A percentile compares a stretch with the other conserved stretches of the same genome.
phyloP scores from a whole-genome alignment of 2,113 vertebrate genomes.

The Rutilus rutilus region DNA sequence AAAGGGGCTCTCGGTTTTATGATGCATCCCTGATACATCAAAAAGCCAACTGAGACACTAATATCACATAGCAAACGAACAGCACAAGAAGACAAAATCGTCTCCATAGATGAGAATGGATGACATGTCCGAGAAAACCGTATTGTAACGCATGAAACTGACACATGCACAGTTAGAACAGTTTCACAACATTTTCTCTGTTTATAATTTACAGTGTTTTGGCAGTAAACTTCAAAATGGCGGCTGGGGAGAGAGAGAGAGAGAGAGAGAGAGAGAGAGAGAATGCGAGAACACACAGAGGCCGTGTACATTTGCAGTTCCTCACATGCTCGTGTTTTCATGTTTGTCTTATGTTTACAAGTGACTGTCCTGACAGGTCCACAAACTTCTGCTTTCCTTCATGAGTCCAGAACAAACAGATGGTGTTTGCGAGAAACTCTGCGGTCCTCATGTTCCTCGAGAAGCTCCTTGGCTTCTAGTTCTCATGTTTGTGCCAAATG shows the following conservation, averaged over 20 bases:
- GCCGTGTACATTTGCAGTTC: slow-evolving; percentile 21
- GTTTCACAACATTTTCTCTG: slow-evolving; percentile 39
- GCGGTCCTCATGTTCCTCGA: slow-evolving; percentile 25
- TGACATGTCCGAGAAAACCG: slow-evolving; percentile 6
- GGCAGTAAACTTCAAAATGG: slow-evolving; percentile 53
- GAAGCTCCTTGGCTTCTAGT: slow-evolving; percentile 24
- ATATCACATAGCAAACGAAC: slow-evolving; percentile 33
- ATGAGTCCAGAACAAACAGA: slow-evolving; percentile 15
- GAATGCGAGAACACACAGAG: slow-evolving; percentile 15
- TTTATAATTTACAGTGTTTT: slow-evolving; percentile 40
- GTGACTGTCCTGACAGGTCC: slow-evolving; percentile 1
- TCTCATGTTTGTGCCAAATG: slow-evolving; percentile 36
- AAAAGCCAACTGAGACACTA: slow-evolving; percentile 31
- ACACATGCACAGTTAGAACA: slow-evolving; percentile 55
- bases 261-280: neutral
- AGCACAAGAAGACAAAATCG: slow-evolving; percentile 24
- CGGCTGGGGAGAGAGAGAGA: neutral
- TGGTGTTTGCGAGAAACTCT: slow-evolving; percentile 22
- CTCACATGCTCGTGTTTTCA: slow-evolving; percentile 13
- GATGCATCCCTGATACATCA: neutral
- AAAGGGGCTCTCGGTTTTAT: neutral
- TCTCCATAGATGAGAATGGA: neutral
- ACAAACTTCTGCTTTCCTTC: slow-evolving; percentile 32
- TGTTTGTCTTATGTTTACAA: slow-evolving; percentile 35
- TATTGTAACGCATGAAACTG: slow-evolving; percentile 30